phyloP scores from a whole-genome alignment of 2,797 vertebrate genomes.

The Molossus molossus region DNA sequence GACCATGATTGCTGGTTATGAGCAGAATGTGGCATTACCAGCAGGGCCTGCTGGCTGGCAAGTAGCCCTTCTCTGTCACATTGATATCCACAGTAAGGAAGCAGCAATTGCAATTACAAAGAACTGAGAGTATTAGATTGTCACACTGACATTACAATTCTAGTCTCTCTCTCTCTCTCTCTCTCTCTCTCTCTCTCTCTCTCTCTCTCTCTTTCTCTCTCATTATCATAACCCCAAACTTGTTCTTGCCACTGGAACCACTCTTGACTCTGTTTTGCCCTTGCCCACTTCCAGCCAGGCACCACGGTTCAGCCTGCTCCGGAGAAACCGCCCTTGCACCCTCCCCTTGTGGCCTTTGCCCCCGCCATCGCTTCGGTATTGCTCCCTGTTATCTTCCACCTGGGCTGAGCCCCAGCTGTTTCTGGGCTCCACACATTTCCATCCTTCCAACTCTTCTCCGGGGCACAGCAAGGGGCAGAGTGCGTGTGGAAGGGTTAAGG shows the following conservation, averaged over 20 bases:
- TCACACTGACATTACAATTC: background rate
- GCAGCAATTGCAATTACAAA: conserved; percentile 51
- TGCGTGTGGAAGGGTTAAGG: background rate
- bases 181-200: background rate
- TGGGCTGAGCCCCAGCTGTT: background rate
- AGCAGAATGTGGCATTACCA: conserved; percentile 33
- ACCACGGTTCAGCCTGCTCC: background rate
- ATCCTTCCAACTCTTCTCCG: background rate
- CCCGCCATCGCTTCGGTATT: background rate
- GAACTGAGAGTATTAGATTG: background rate
- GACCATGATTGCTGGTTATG: conserved; percentile 7
- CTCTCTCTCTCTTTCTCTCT: background rate
- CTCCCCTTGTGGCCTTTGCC: background rate
- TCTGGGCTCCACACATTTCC: background rate
- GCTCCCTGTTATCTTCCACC: no score
- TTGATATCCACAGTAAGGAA: background rate
- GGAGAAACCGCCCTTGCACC: background rate
- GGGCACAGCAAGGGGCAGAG: background rate
- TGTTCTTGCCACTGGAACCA: background rate
- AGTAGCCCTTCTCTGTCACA: conserved; percentile 6
- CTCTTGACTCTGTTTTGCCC: background rate
- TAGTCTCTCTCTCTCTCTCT: background rate
- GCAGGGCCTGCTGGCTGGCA: conserved; percentile 57
- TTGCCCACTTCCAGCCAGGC: background rate
- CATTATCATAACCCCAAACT: background rate